phyloP scores from a whole-genome alignment of 2,113 vertebrate genomes.

The Diglossa brunneiventris region DNA sequence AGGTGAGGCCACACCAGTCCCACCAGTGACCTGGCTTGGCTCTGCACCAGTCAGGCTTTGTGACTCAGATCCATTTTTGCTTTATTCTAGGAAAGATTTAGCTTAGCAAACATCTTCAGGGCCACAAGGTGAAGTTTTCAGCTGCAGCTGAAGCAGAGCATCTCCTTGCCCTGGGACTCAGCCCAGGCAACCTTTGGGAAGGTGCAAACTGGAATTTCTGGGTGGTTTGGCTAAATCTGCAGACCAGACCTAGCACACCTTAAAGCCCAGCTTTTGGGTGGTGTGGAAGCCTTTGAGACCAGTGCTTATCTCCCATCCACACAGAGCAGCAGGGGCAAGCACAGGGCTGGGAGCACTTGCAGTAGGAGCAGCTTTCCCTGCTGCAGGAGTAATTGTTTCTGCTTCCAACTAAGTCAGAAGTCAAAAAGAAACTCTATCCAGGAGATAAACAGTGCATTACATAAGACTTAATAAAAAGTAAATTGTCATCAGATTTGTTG shows the following conservation, averaged over 20 bases:
- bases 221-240: background rate
- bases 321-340: background rate
- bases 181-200: background rate
- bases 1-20: background rate
- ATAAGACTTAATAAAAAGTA: background rate
- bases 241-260: background rate
- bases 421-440: background rate
- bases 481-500: background rate
- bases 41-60: background rate
- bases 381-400: background rate
- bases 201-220: background rate
- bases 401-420: background rate
- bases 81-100: background rate
- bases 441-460: slow-evolving; percentile 3
- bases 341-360: background rate
- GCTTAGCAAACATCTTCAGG: background rate
- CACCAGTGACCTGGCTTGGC: background rate
- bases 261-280: background rate
- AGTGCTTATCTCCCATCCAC: background rate
- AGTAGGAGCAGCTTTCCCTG: background rate
- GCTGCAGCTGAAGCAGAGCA: background rate
- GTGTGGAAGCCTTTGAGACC: background rate
- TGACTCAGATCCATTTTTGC: background rate
- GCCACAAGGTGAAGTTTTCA: background rate
- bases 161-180: background rate